Conservation (phyloP, 2,113 vertebrate genomes). For the Thryonomys swinderianus region DNA sequence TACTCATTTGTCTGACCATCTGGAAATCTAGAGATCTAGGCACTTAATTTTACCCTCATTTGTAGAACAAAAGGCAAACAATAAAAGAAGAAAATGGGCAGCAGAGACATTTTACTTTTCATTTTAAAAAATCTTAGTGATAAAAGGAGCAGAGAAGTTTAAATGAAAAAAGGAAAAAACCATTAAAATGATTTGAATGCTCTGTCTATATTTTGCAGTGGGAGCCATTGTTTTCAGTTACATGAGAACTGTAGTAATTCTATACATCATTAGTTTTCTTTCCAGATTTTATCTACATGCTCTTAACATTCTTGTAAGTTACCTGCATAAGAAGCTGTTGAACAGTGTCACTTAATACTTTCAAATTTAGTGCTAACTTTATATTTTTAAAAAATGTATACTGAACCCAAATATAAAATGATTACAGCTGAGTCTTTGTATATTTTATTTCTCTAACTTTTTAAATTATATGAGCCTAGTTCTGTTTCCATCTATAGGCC, state of each 20-base stretch:
- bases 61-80: conserved; percentile 77
- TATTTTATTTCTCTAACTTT: conserved; percentile 58
- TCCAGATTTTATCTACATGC: conserved; percentile 65
- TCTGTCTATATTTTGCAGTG: conserved; percentile 34
- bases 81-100: conserved; percentile 79
- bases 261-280: conserved; percentile 78
- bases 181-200: conserved; percentile 72
- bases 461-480: not conserved
- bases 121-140: conserved; percentile 67
- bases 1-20: conserved; percentile 78
- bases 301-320: conserved; percentile 53
- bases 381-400: conserved; percentile 36
- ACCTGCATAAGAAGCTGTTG: conserved; percentile 37
- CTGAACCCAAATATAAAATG: conserved; percentile 62
- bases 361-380: conserved; percentile 63
- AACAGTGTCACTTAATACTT: conserved; percentile 60
- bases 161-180: conserved; percentile 69
- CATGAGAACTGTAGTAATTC: conserved; percentile 68
- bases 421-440: conserved; percentile 29
- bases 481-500: not conserved
- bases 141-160: conserved; percentile 71
- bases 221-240: conserved; percentile 72
- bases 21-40: conserved; percentile 75
- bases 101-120: conserved; percentile 71
- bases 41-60: conserved; percentile 80